phyloP scores from a whole-genome alignment of 1,140 invertebrate species.

The Trichoplusia ni region DNA sequence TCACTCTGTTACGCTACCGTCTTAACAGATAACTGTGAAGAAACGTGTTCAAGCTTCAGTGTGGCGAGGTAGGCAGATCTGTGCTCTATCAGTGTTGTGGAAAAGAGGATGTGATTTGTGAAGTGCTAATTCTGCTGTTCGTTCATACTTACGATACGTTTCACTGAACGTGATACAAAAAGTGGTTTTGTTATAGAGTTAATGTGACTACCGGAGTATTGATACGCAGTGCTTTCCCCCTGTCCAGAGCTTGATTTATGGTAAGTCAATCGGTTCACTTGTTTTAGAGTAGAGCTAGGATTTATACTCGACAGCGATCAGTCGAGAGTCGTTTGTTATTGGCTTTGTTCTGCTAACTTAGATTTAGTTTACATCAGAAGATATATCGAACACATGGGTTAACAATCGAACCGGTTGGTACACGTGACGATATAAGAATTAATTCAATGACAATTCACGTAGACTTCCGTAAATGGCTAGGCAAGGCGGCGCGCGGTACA shows the following conservation, averaged over 20 bases:
- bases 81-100: slow-evolving; percentile 69
- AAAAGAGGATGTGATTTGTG: slow-evolving; percentile 64
- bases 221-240: slow-evolving; percentile 53
- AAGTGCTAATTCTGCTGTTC: slow-evolving; percentile 63
- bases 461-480: slow-evolving; percentile 35
- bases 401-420: slow-evolving; percentile 2
- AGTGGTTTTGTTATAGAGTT: slow-evolving; percentile 61
- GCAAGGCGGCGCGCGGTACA: slow-evolving; percentile 13
- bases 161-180: slow-evolving; percentile 63
- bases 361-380: background rate
- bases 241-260: slow-evolving; percentile 62
- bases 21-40: slow-evolving; percentile 76
- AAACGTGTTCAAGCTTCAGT: slow-evolving; percentile 72
- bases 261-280: slow-evolving; percentile 51
- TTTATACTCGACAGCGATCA: slow-evolving; percentile 25
- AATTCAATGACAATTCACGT: slow-evolving; percentile 38
- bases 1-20: slow-evolving; percentile 67
- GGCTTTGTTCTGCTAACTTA: background rate
- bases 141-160: slow-evolving; percentile 56
- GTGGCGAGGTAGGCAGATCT: slow-evolving; percentile 64
- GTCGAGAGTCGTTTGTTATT: slow-evolving; percentile 7
- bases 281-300: slow-evolving; percentile 28
- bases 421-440: slow-evolving; percentile 31
- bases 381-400: slow-evolving; percentile 4
- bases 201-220: slow-evolving; percentile 59